phyloP scores from a whole-genome alignment of 1,140 invertebrate species.

The Caenorhabditis briggsae region DNA sequence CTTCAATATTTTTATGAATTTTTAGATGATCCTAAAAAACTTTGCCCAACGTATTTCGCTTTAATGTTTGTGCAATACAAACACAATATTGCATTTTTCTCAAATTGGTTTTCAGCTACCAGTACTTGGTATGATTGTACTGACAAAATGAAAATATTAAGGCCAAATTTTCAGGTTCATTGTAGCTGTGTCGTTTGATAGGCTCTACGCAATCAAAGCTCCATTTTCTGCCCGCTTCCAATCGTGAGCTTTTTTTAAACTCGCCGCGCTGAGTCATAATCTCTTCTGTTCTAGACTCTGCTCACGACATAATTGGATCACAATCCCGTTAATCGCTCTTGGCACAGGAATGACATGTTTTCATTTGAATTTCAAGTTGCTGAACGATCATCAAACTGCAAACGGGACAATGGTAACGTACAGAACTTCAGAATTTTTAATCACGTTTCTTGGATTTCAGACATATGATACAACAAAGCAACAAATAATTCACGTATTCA shows the following conservation, averaged over 20 bases:
- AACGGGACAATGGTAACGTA: background rate
- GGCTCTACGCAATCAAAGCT: slow-evolving; percentile 35
- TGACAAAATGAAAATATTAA: background rate
- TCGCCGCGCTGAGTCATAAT: background rate
- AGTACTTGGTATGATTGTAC: background rate
- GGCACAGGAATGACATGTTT: slow-evolving; percentile 12
- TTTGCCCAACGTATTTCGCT: background rate
- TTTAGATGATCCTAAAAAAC: slow-evolving; percentile 7
- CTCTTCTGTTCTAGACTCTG: background rate
- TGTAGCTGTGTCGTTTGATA: slow-evolving; percentile 23
- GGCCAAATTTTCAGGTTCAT: slow-evolving; percentile 6
- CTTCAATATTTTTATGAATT: background rate
- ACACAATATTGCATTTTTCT: slow-evolving; percentile 3
- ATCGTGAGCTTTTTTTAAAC: background rate
- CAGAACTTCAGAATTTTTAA: background rate
- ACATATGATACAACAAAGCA: background rate
- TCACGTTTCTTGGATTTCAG: background rate
- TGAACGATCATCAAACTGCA: slow-evolving; percentile 8
- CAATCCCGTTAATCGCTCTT: background rate
- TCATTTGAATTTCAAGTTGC: slow-evolving; percentile 38
- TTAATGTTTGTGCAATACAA: slow-evolving; percentile 3
- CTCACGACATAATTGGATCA: slow-evolving; percentile 11
- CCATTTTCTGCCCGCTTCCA: slow-evolving; percentile 40
- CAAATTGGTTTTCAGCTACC: slow-evolving; percentile 5
- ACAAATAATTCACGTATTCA: background rate